Evolutionary conservation across 2,888 invertebrate genomes (phyloP).

Genomic region (Tetheella fluctuosa): DNA sequence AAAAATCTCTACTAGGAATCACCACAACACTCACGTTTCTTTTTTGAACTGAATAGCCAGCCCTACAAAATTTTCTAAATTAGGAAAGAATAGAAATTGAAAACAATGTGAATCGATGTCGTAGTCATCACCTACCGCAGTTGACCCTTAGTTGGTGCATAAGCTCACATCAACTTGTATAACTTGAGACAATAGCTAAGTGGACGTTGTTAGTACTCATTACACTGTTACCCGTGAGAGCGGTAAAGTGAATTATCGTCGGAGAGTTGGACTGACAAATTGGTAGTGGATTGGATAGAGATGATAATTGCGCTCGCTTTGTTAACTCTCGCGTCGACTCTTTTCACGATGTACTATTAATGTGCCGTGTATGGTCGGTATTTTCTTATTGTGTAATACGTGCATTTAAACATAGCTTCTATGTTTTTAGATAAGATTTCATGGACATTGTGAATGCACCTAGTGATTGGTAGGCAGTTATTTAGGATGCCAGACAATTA

Average conservation of each 20-base stretch:
- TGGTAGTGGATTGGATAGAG: constrained; percentile 35
- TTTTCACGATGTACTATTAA: constrained; percentile 10
- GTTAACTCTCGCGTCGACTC: neutral
- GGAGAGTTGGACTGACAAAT: constrained; percentile 51
- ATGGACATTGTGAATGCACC: too few relatives aligned
- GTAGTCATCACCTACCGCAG: constrained; percentile 47
- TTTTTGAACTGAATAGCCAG: constrained; percentile 19
- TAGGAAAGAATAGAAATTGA: constrained; percentile 51
- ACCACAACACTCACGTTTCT: neutral
- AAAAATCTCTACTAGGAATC: too few relatives aligned
- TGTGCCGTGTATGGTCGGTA: constrained; percentile 5
- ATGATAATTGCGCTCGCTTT: constrained; percentile 44
- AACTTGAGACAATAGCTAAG: constrained; percentile 53
- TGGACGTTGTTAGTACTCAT: constrained; percentile 45
- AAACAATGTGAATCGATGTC: constrained; percentile 56
- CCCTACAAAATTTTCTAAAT: constrained; percentile 47
- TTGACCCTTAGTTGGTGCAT: constrained; percentile 19
- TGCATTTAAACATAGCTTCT: neutral
- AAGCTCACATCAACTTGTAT: constrained; percentile 43
- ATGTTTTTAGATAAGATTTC: too few relatives aligned
- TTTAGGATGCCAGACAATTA: neutral
- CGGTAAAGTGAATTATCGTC: constrained; percentile 39
- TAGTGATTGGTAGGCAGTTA: neutral
- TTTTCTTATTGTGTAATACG: neutral
- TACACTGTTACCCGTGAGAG: constrained; percentile 44